Conservation (phyloP, 2,113 vertebrate genomes). For the Galeopterus variegatus region DNA sequence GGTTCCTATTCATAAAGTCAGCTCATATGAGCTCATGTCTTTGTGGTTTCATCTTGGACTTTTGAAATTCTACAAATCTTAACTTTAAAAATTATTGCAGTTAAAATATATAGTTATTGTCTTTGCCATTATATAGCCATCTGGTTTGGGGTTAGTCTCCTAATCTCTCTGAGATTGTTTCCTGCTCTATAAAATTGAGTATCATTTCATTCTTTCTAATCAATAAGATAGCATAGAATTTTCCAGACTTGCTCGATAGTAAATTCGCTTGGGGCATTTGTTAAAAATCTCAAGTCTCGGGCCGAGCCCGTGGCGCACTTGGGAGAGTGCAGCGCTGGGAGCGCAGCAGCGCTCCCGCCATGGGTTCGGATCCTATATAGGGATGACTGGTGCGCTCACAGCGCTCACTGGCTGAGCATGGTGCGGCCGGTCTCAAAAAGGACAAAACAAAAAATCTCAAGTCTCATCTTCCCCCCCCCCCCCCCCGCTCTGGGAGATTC, state of each 20-base stretch:
- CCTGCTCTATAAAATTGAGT: neutral
- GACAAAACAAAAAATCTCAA: neutral
- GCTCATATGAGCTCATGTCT: neutral
- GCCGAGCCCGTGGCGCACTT: too few species aligned
- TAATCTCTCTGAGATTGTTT: neutral
- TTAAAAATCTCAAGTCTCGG: neutral
- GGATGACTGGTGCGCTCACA: too few species aligned
- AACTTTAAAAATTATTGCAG: neutral
- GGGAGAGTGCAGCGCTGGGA: too few species aligned
- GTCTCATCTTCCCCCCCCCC: too few species aligned
- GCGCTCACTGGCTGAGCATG: too few species aligned
- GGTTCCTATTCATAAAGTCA: too few species aligned
- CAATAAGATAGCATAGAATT: neutral
- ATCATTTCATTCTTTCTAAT: neutral
- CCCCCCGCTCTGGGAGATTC: neutral
- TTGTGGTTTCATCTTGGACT: neutral
- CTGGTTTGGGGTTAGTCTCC: neutral
- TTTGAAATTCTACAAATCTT: neutral
- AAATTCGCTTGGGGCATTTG: neutral
- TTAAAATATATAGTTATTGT: conserved; percentile 16
- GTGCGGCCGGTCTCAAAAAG: too few species aligned
- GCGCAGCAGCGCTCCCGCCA: too few species aligned
- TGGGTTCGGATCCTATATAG: too few species aligned
- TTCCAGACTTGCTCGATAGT: neutral
- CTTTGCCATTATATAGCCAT: neutral